Evolutionary conservation across 2,113 vertebrate genomes (phyloP), one percentile per base, ranked within the genome.

Genomic region (Opisthocomus hoazin): DNA sequence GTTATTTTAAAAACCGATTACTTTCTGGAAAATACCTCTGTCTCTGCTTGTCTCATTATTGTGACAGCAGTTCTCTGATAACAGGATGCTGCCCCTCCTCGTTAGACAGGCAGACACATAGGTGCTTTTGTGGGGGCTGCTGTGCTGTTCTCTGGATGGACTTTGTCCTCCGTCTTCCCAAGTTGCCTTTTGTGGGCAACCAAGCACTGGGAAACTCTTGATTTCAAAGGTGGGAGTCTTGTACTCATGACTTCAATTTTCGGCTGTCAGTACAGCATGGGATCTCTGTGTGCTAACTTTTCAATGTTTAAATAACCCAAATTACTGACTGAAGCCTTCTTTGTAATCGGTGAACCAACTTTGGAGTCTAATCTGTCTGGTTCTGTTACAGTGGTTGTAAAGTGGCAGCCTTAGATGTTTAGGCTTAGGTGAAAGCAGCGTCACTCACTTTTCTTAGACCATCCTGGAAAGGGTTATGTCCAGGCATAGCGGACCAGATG

Each of bases 1-100:
- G 69, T 91, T 96, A 61, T 92, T 94, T 87, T 94, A 56, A 78
- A 94, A 95, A 79, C 84, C 87, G 89, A 93, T 95, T 94, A 87
- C 81, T 94, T 94, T 91, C 69, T 84, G 81, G 64, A 82, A 74
- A 68, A 92, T 51, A 78, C 70, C 81, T 71, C 74, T 89, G 39
- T 89, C 73, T 86, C 68, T 81, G 32, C 91, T 86, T 89, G 76
- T 92, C 86, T 92, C 53, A 54, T 94, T 86, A 90, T n/a, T 89
- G 53, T 82, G 91, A 93, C 39, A 89, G 34, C 39, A 45, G 24
- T 46, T 71, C 65, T 78, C 69, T 78, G 80, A 91, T 36, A 84
- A 65, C 39, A 66, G 77, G 57, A 34, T 60, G n/a, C 69, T 78
- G 91, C 43, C 77, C 71, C 15, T 78, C 65, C 61, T 71, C 2